Percentiles rank a stretch among this genome's conserved stretches.
Conservation (phyloP, 2,888 invertebrate genomes). For the Azorinus chamasolen region DNA sequence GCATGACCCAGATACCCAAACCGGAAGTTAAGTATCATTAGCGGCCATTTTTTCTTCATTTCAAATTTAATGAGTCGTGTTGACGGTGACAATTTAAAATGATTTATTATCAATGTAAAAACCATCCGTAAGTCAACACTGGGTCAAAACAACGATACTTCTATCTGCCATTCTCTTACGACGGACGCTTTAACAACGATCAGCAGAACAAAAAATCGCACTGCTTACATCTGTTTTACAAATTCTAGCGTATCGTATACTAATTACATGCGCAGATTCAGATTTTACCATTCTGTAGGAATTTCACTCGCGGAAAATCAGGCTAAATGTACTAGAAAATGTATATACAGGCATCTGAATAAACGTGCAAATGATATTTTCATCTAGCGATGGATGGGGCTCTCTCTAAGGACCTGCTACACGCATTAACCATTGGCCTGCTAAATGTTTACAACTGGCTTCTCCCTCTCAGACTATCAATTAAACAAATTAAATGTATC, state of each 20-base stretch:
- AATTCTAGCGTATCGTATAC: slow-evolving; percentile 14
- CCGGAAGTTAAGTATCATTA: too few relatives aligned
- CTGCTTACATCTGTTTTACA: slow-evolving; percentile 4
- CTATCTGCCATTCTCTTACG: slow-evolving; percentile 6
- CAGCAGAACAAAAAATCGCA: too few relatives aligned
- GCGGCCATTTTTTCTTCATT: too few relatives aligned
- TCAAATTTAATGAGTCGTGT: slow-evolving; percentile 6
- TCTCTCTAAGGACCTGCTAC: too few relatives aligned
- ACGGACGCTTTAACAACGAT: too few relatives aligned
- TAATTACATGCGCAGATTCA: slow-evolving; percentile 7
- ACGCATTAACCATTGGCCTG: too few relatives aligned
- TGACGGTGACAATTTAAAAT: slow-evolving; percentile 23
- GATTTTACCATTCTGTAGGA: slow-evolving; percentile 7
- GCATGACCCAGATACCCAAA: background rate
- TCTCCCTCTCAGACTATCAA: too few relatives aligned
- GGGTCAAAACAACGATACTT: slow-evolving; percentile 15
- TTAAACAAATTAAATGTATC: too few relatives aligned
- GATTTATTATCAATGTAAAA: slow-evolving; percentile 13
- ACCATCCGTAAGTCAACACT: slow-evolving; percentile 7
- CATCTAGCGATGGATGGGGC: slow-evolving; percentile 10
- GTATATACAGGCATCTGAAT: slow-evolving; percentile 9
- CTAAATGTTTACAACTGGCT: too few relatives aligned
- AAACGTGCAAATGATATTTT: slow-evolving; percentile 25
- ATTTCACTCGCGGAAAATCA: slow-evolving; percentile 18
- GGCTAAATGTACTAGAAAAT: slow-evolving; percentile 12